These are phyloP conservation scores for Siniperca chuatsi DNA, from an alignment of 2,113 vertebrate genomes.

Conservation along the genomic window DNA sequence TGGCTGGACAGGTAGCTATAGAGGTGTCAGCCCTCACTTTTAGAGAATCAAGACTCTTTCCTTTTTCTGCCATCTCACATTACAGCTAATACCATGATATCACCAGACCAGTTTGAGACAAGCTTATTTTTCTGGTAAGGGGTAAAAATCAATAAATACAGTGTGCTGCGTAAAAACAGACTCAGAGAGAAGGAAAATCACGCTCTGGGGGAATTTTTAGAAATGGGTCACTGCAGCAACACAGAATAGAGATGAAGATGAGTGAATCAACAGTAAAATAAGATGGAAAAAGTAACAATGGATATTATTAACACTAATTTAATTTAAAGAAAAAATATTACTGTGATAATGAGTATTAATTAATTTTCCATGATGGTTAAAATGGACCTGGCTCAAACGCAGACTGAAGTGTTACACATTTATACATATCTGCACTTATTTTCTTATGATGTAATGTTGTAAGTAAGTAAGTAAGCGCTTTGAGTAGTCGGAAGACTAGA, in stretches of 20 bases:
- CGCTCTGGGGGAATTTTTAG: background rate
- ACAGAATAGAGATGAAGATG: background rate
- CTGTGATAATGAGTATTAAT: background rate
- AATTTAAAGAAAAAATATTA: background rate
- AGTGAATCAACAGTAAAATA: background rate
- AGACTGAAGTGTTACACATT: background rate
- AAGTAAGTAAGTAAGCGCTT: too few relatives aligned
- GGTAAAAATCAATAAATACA: constrained; percentile 12
- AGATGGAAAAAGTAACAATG: background rate
- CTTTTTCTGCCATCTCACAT: constrained; percentile 44
- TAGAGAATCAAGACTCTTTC: constrained; percentile 52
- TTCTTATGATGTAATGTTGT: background rate
- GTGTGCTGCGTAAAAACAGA: background rate
- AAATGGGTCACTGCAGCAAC: background rate
- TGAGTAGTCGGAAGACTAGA: too few relatives aligned
- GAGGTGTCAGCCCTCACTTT: constrained; percentile 60
- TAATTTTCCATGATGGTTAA: background rate
- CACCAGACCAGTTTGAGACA: constrained; percentile 16
- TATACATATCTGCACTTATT: background rate
- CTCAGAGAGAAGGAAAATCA: background rate
- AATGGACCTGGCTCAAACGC: background rate
- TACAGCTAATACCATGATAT: constrained; percentile 55
- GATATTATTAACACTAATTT: background rate
- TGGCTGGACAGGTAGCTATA: constrained; percentile 40
- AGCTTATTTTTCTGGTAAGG: constrained; percentile 7